These are phyloP conservation scores for Eurypyga helias DNA, from an alignment of 2,113 vertebrate species.

Conservation along the genomic window DNA sequence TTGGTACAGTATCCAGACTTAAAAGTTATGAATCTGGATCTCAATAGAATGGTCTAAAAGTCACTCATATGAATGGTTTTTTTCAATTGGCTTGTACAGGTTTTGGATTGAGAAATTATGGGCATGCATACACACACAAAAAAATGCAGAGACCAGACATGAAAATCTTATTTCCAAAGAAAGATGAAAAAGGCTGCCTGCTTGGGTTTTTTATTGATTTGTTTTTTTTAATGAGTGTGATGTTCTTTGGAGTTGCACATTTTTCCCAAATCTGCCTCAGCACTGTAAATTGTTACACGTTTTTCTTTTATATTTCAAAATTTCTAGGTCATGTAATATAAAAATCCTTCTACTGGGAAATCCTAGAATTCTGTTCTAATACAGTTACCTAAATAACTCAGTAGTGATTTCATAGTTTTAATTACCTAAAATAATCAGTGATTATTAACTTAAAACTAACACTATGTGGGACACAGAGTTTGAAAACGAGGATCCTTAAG, in stretches of 20 bases:
- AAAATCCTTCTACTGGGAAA: neutral
- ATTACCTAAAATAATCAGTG: neutral
- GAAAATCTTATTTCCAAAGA: neutral
- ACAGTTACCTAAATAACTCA: neutral
- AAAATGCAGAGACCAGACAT: neutral
- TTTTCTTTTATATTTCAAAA: neutral
- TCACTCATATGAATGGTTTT: neutral
- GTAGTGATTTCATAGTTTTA: neutral
- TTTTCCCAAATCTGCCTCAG: neutral
- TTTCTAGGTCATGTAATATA: neutral
- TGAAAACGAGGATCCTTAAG: neutral
- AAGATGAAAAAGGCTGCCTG: neutral
- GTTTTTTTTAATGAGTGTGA: neutral
- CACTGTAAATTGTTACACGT: neutral
- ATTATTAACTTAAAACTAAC: neutral
- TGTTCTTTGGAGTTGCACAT: neutral
- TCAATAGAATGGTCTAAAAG: neutral
- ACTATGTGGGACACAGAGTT: neutral
- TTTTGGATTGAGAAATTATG: neutral
- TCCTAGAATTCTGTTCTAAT: neutral
- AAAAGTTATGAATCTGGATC: neutral
- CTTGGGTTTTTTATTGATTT: neutral
- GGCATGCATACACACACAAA: too few relatives aligned
- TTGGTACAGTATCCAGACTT: neutral
- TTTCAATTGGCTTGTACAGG: neutral